Evolutionary conservation across 64 coral and sea anemone genomes (phyloP).

Genomic region (Montipora sp.): DNA sequence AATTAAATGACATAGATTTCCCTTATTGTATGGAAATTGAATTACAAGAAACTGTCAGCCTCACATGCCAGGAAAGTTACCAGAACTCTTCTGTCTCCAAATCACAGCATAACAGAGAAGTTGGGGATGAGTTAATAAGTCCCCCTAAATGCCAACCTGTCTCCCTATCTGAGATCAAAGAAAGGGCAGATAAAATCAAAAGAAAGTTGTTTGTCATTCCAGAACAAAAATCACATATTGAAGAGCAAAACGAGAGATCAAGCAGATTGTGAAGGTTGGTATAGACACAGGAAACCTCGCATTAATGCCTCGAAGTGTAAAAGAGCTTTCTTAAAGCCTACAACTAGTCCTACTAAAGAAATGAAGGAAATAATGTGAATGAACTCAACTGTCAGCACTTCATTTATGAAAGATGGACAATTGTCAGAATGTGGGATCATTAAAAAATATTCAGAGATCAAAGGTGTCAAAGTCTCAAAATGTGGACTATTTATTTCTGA

Average conservation of each 20-base stretch:
- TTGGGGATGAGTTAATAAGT: slow-evolving; percentile 24
- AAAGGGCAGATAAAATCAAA: slow-evolving; percentile 70
- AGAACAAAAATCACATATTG: slow-evolving; percentile 47
- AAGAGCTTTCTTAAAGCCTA: slow-evolving; percentile 35
- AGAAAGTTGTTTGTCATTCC: slow-evolving; percentile 44
- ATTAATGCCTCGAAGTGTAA: slow-evolving; percentile 68
- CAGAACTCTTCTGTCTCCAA: neutral
- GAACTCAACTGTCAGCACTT: neutral
- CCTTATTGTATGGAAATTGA: slow-evolving; percentile 41
- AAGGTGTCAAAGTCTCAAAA: slow-evolving; percentile 46
- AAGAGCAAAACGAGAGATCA: slow-evolving; percentile 35
- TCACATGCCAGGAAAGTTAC: slow-evolving; percentile 15
- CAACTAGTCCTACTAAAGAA: slow-evolving; percentile 65
- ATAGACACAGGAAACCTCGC: slow-evolving; percentile 10
- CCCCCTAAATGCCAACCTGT: slow-evolving; percentile 55
- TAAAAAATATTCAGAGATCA: slow-evolving; percentile 30
- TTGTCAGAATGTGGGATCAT: slow-evolving; percentile 54
- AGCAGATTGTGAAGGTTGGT: slow-evolving; percentile 37
- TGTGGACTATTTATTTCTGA: slow-evolving; percentile 74
- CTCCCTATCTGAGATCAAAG: slow-evolving; percentile 64
- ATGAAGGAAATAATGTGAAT: slow-evolving; percentile 30
- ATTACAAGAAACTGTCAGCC: slow-evolving; percentile 25
- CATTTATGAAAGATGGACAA: slow-evolving; percentile 46
- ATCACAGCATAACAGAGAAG: neutral
- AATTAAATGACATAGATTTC: slow-evolving; percentile 38